Evolutionary conservation across 2,888 invertebrate species (phyloP), one percentile per base, ranked within the genome.

Genomic region (Watsonalla binaria): DNA sequence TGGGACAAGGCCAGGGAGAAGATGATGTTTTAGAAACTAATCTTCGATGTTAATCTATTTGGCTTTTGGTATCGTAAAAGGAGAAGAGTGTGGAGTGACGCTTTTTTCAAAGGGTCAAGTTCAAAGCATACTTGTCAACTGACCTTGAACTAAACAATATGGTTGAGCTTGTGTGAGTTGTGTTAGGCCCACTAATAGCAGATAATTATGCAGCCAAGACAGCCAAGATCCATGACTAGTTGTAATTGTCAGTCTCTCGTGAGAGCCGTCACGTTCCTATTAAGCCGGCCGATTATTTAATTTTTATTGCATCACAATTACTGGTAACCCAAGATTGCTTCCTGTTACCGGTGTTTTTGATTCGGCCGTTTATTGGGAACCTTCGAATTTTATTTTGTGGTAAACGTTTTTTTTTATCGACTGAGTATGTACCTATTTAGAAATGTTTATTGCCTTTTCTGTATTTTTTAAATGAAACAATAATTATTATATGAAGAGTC

Each of bases 241-340:
- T 24, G 14, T 42, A 52, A 47, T 52, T 54, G 49, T 59, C 39
- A 46, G 51, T 7, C 56, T 56, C 58, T 63, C 63, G 66, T 63
- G 66, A 56, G 58, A 53, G 57, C 56, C 24, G 52, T 65, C 63
- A 63, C 66, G 63, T 65, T 63, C 58, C 51, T 39, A 63, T 65
- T 62, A 58, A 60, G 55, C 54, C 58, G 57, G 58, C 60, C 54
- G 60, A 58, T 53, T 39, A 46, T 46, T 24, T 55, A 46, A 59
- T 56, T 62, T 62, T 63, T 62, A 63, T 54, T 47, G 51, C 53
- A 42, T 54, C 66, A 58, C 60, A 63, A 47, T 63, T 57, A 51
- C 51, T 49, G 42, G 42, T 42, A 42, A 56, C 50, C 42, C 33
- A 39, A 48, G 13, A 54, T 54, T 42, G 57, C 65, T 63, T 63